phyloP scores from a whole-genome alignment of 2,113 vertebrate species.

The Alces alces region DNA sequence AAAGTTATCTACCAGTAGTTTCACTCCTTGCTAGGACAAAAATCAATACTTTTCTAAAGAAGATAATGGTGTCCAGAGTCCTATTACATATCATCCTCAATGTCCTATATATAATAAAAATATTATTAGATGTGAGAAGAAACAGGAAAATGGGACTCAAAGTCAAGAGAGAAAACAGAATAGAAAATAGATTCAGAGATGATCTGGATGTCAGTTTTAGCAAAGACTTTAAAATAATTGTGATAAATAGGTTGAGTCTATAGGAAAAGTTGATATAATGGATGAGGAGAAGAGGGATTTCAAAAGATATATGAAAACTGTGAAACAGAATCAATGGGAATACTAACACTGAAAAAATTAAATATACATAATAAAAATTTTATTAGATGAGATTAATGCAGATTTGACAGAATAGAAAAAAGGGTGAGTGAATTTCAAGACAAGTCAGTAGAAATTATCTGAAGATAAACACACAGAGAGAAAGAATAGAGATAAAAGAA shows the following conservation, averaged over 20 bases:
- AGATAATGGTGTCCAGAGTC: neutral
- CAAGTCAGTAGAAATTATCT: neutral
- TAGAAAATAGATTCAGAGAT: neutral
- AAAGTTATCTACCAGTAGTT: neutral
- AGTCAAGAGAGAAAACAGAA: neutral
- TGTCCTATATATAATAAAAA: neutral
- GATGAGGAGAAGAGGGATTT: neutral
- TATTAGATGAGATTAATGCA: neutral
- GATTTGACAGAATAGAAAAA: neutral
- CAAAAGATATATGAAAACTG: neutral
- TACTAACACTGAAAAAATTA: neutral
- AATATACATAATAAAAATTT: neutral
- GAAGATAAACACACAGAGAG: neutral
- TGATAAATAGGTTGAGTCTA: neutral
- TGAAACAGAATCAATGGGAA: neutral
- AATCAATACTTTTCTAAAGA: neutral
- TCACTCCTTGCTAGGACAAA: neutral
- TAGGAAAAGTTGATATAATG: neutral
- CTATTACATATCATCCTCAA: neutral
- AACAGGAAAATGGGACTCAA: neutral
- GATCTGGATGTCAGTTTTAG: neutral
- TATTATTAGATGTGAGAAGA: neutral
- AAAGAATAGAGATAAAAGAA: neutral
- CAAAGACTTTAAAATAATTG: neutral
- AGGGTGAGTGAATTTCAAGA: neutral